Base-by-base conservation (phyloP, 2,888 invertebrate genomes). In the Oscheius sp. region DNA sequence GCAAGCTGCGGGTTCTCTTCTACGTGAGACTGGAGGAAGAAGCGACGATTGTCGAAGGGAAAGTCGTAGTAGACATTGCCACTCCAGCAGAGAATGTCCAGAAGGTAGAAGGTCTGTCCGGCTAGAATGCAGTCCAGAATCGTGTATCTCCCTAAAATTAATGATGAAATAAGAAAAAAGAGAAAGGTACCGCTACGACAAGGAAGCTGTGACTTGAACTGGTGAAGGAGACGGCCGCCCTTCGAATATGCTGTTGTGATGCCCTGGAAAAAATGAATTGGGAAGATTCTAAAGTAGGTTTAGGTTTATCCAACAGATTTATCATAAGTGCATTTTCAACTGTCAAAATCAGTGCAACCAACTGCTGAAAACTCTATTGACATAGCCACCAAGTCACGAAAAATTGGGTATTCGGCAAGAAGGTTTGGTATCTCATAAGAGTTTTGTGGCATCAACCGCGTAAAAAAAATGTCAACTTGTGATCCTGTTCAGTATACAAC, bases 101-200 rank as follows among this genome's bases (percentile, higher is more conserved):
- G 90, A 0, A 95, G 92, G 90, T 93, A 95, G 90, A 93, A 93
- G 2, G 92, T 93, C 10, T 53, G 33, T 0, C 90, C 92, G 74
- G 92, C 91, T 90, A 93, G 94, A 79, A 98, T 92, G 87, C 96
- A 94, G 89, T 98, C 97, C 13, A 98, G 89, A 55, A 96, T 92
- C 60, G 93, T 93, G 81, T 92, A 92, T 29, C 42, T 66, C 11
- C 48, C 73, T 74, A 59, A 68, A 73, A 2, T n/a, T 37, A 2
- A 9, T 10, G 50, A 13, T 1, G 29, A 57, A 35, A 59, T 35
- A 90, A 91, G 88, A 79, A 51, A 81, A 79, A 58, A 7, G n/a
- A 4, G 13, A 32, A 71, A 48, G 68, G n/a, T 74, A 74, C 70
- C 42, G 29, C 68, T 51, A 29, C 68, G 68, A 29, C 29, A 68